Evolutionary conservation across 53 echinoderm and acorn worm genomes (phyloP), one percentile per base, ranked within the genome.

Genomic region (Arbacia lixula): DNA sequence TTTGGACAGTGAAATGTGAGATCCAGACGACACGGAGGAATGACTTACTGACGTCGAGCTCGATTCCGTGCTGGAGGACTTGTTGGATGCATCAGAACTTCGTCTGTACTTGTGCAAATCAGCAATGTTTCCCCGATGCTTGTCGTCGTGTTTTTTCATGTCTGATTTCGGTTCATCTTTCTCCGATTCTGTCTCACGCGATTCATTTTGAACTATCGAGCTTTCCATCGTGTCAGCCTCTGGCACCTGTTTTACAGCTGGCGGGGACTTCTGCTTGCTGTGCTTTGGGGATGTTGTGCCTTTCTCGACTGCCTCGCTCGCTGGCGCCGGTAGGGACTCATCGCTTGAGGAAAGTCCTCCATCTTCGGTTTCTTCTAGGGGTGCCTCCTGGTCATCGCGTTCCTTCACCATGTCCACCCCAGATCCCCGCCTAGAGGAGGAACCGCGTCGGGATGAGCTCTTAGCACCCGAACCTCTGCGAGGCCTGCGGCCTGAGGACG

Each of bases 11-110:
- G 88, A 88, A 12, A 86, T 83, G n/a, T 88, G 60, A 3, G 95
- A 92, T 14, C 85, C 87, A 12, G 85, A 86, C 1, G 93, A 90
- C 3, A 84, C 76, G 1, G 96, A 93, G 49, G 91, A 50, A 5
- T 80, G 89, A 25, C 92, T 81, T 10, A 94, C 83, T 1, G 93
- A 91, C 14, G 91, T 91, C 12, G 86, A 89, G 82, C 90, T 96
- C 2, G 91, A 88, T 32, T 86, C 71, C 5, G 81, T 61, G 40
- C 67, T 86, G 29, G 82, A 61, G 31, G 82, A 81, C 42, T 32
- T 62, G 8, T 62, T 43, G 16, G 78, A 28, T 6, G 34, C 10
- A 31, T 81, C 82, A 25, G 64, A 81, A 38, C 63, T 81, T 32
- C 64, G 22, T 8, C 82, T 40, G 32, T 43, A 81, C 22, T 63